Base-by-base conservation (phyloP, 2,113 vertebrate species). In the Felis catus region DNA sequence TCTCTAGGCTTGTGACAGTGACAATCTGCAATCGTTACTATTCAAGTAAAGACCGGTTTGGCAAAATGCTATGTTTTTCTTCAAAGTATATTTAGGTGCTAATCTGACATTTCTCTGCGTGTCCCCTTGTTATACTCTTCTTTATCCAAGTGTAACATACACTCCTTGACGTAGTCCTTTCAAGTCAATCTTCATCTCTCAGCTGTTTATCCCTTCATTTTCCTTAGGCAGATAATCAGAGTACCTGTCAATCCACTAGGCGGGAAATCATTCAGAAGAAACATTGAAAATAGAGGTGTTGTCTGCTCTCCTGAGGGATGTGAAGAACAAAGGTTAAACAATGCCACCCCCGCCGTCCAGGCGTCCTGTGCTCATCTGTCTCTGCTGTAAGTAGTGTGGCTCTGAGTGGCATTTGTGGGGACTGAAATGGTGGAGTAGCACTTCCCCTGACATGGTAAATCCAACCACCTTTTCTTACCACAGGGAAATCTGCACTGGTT, bases 191-290 rank as follows among this genome's bases (percentile, higher is more conserved):
- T 97, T 97, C 95, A 95, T 97, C 96, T 97, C 70, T 82, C 81
- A 1, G 88, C 95, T 97, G 76, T 87, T 98, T 98, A 97, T 90
- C 94, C 95, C 85, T 97, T 98, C 93, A 97, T 98, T 98, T 98
- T 97, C 95, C 97, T 97, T 79, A 85, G 98, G 97, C 96, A 97
- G 98, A 97, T 97, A 97, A 98, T 98, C 97, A 98, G 97, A 97
- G 97, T 82, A 93, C 94, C 97, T 97, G 97, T 96, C 97, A 97
- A 95, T 97, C 97, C 25, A 36, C 93, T 1, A 81, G 94, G 94
- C 3, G 0, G 94, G 97, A 97, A 98, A 95, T 97, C 97, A 97
- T 89, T 97, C 96, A 91, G 89, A 91, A 97, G 93, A 97, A 97
- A 97, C 95, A 63, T 8, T 91, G 96, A 92, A 96, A 98, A 97